Conservation (phyloP, 1,140 invertebrate genomes). For the Pomacea maculata region DNA sequence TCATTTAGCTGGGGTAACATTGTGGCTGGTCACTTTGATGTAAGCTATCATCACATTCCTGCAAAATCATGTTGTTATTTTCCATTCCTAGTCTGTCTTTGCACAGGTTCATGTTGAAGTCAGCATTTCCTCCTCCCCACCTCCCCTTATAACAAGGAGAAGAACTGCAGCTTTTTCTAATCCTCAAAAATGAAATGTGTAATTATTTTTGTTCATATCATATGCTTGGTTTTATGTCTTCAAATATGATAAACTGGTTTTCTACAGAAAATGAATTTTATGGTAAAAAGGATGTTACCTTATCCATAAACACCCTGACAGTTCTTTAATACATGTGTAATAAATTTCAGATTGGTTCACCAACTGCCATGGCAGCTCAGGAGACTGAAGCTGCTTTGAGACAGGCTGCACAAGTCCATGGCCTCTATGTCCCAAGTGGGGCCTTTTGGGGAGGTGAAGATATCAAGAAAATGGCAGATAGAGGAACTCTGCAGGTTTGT, state of each 20-base stretch:
- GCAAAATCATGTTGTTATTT: too few relatives aligned
- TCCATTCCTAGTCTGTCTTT: too few relatives aligned
- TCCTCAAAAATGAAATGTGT: too few relatives aligned
- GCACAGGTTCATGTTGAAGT: too few relatives aligned
- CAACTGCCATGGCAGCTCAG: conserved; percentile 69
- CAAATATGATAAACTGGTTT: neutral
- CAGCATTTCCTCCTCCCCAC: too few relatives aligned
- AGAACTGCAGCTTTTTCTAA: too few relatives aligned
- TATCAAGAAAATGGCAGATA: conserved; percentile 73
- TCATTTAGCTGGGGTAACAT: too few relatives aligned
- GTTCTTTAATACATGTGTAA: neutral
- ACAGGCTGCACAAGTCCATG: conserved; percentile 58
- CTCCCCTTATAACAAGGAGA: too few relatives aligned
- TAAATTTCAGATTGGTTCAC: conserved; percentile 68
- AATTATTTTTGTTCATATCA: too few relatives aligned
- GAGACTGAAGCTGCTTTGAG: conserved; percentile 61
- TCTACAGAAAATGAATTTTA: neutral
- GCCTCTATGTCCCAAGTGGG: conserved; percentile 71
- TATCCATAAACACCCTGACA: neutral
- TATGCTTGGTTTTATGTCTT: too few relatives aligned
- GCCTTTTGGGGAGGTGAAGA: conserved; percentile 75
- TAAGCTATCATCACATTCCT: too few relatives aligned
- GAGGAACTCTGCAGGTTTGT: conserved; percentile 68
- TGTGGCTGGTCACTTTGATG: too few relatives aligned
- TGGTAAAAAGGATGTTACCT: neutral